Evolutionary conservation across 2,888 invertebrate genomes (phyloP).

Genomic region (Operophtera brumata): DNA sequence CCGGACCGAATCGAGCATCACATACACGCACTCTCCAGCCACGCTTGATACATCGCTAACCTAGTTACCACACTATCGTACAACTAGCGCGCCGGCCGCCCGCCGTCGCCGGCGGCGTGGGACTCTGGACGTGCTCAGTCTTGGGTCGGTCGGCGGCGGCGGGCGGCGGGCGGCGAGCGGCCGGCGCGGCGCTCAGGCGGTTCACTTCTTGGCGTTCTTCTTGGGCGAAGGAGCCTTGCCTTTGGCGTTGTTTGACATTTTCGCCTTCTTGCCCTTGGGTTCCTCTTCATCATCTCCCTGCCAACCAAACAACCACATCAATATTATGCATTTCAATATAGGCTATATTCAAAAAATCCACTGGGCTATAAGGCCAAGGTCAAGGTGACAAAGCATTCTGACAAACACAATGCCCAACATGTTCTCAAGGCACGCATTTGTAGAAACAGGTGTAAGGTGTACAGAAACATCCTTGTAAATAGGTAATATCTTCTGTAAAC

Average conservation of each 20-base stretch:
- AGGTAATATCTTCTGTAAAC: too few species aligned
- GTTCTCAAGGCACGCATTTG: too few species aligned
- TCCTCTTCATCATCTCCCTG: constrained; percentile 88
- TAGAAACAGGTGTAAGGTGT: too few species aligned
- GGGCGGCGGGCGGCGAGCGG: constrained; percentile 8
- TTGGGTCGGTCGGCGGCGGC: background rate
- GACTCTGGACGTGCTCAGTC: background rate
- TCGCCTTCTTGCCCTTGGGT: constrained; percentile 89
- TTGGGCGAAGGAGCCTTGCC: constrained; percentile 86
- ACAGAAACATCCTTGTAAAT: too few species aligned
- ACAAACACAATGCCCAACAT: too few species aligned
- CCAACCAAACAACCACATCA: constrained; percentile 19
- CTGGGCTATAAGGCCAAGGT: too few species aligned
- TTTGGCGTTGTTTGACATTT: constrained; percentile 85
- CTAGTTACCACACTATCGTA: constrained; percentile 68
- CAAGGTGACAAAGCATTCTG: too few species aligned
- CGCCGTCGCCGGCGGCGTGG: constrained; percentile 26
- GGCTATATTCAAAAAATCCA: background rate
- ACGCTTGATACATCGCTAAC: constrained; percentile 65
- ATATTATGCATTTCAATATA: background rate
- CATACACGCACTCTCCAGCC: constrained; percentile 47
- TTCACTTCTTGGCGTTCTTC: constrained; percentile 83
- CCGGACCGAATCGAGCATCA: constrained; percentile 46
- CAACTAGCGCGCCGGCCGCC: constrained; percentile 46
- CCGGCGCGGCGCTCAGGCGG: constrained; percentile 38